Evolutionary conservation across 2,888 invertebrate genomes (phyloP).

Genomic region (Linyphia triangularis): DNA sequence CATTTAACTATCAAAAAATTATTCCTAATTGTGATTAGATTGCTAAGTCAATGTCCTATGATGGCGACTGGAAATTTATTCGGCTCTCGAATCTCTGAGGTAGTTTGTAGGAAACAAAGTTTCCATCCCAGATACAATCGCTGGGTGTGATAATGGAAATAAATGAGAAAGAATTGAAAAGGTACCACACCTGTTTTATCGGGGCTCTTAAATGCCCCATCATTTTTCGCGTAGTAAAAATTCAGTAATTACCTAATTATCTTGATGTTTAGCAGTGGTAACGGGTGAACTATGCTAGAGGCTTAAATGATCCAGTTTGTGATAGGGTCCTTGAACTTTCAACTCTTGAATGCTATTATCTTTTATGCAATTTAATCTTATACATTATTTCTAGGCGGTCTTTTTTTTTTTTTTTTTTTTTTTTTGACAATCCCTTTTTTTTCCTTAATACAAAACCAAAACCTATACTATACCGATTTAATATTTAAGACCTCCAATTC

Average conservation of each 20-base stretch:
- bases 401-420: too few species aligned
- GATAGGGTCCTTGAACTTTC: neutral
- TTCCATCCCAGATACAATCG: neutral
- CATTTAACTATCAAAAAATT: neutral
- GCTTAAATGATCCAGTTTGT: neutral
- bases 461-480: too few species aligned
- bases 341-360: neutral
- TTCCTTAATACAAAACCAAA: too few species aligned
- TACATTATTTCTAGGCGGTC: too few species aligned
- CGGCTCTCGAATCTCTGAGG: neutral
- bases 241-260: neutral
- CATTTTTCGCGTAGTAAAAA: neutral
- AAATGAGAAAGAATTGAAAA: neutral
- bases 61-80: neutral
- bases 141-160: neutral
- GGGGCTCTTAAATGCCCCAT: neutral
- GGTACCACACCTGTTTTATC: constrained; percentile 1
- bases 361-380: neutral
- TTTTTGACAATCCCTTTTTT: too few species aligned
- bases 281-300: too few species aligned
- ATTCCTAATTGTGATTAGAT: neutral
- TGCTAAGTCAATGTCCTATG: constrained; percentile 8
- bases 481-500: too few species aligned
- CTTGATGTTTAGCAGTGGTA: neutral
- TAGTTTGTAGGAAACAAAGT: neutral